Percentiles rank a stretch among this genome's conserved stretches.
These are phyloP conservation scores for Onychostoma macrolepis DNA, from an alignment of 2,113 vertebrate genomes.

Conservation along the genomic window DNA sequence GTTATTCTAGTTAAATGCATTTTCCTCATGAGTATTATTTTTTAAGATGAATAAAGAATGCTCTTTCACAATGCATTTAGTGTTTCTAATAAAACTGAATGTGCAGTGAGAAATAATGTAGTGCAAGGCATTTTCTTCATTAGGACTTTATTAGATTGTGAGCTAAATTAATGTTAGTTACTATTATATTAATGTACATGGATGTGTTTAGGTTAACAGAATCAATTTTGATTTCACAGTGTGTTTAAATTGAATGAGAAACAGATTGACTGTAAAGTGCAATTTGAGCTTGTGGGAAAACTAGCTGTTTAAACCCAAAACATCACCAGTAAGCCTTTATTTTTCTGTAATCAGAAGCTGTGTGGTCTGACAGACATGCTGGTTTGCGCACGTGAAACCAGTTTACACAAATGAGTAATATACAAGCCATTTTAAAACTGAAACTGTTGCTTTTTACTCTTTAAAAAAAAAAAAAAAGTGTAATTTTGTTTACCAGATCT, in stretches of 20 bases:
- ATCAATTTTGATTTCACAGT: not conserved
- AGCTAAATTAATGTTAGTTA: not conserved
- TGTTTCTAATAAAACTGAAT: not conserved
- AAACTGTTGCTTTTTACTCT: not conserved
- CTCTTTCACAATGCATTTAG: not conserved
- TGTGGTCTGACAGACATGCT: not conserved
- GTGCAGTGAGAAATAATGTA: not conserved
- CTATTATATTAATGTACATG: not conserved
- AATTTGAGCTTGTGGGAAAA: slow-evolving; percentile 38
- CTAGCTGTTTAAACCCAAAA: slow-evolving; percentile 42
- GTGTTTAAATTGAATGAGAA: not conserved
- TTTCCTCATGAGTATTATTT: not conserved
- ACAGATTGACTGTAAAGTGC: slow-evolving; percentile 14
- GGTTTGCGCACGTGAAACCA: not conserved
- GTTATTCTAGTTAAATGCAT: not conserved
- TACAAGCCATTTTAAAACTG: not conserved
- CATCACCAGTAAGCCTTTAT: slow-evolving; percentile 30
- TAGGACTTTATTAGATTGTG: not conserved
- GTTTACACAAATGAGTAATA: not conserved
- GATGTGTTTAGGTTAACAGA: not conserved
- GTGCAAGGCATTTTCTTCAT: not conserved
- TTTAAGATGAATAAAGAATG: not conserved
- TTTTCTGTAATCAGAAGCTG: slow-evolving; percentile 43
- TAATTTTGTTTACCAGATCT: not conserved
- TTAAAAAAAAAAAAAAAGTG: not conserved